Base-by-base conservation (phyloP, 2,113 vertebrate genomes). In the Burhinus bistriatus region DNA sequence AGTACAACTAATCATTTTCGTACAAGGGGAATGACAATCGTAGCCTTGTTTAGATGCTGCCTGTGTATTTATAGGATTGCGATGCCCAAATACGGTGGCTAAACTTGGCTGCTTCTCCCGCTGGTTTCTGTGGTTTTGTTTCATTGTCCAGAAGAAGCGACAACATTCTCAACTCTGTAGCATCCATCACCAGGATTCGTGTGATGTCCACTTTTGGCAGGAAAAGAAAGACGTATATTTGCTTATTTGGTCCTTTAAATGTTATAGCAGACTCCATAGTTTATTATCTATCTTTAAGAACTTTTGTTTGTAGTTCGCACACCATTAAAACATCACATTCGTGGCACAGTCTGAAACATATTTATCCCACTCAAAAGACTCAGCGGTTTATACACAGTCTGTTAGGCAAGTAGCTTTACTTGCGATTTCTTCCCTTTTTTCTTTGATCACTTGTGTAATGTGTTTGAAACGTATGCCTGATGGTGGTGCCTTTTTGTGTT, bases 41-140 rank as follows among this genome's bases (percentile, higher is more conserved):
- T 16, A 36, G 62, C 87, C 91, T 70, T 52, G 57, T 93, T 82
- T 81, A 44, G 80, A 57, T 73, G 55, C 61, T 70, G 32, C 4
- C 5, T 62, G 14, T 78, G 47, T 84, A 85, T 96, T 96, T 94
- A 58, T 64, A 90, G 91, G 45, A 16, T 27, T 2, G 1, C 38
- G 90, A 17, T 81, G 75, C 70, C 68, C 71, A 32, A 38, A 69
- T 59, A 64, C 7, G 49, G 71, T 83, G 82, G 66, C 83, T 76
- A 26, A 90, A 44, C 76, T 95, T 91, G 89, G 66, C 85, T 82
- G 73, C 55, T 66, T 84, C 61, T 79, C 23, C 52, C 47, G 27
- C 47, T 95, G 83, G 32, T 90, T 92, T 83, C 76, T 95, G 59
- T 83, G 75, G 65, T 34, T 96, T 91, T 20, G 10, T 72, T 89